Evolutionary conservation across 1,140 invertebrate genomes (phyloP), one percentile per base, ranked within the genome.

Genomic region (Uloborus diversus): DNA sequence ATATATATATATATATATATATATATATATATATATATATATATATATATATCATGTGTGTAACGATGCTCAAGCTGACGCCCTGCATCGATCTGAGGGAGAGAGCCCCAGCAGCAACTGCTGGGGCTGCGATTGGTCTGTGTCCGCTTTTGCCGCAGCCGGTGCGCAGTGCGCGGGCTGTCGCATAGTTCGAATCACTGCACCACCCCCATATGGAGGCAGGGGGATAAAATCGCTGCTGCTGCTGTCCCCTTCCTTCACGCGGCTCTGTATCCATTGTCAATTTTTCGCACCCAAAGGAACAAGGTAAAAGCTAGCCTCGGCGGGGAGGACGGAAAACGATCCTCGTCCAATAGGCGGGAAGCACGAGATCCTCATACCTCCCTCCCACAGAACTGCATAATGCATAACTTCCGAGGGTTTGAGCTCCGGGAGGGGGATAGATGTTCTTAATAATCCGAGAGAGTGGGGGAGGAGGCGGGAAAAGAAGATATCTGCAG

Each of bases 281-380:
- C 73, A 76, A 76, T 76, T 76, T 65, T 76, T 76, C 73, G 73
- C 73, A 76, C 73, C 73, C 73, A 49, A 65, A 76, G 69, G 69
- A 25, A 4, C 64, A 65, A 68, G 73, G n/a, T n/a, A n/a, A n/a
- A n/a, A n/a, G n/a, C n/a, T n/a, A n/a, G n/a, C n/a, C n/a, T 33
- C 59, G 73, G 73, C 61, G 73, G 25, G 73, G 25, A 78, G 66
- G 66, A 65, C 66, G 47, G 73, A 53, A n/a, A 79, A 66, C 59
- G 61, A 78, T 78, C 73, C n/a, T n/a, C n/a, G 20, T 66, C 73
- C 61, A 66, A 69, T 79, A 53, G 75, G 75, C 62, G 75, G 49
- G 64, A 79, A 37, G 56, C 57, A 17, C 14, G 23, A 27, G 33
- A 2, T 30, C n/a, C n/a, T n/a, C n/a, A n/a, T n/a, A n/a, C n/a